Conservation (phyloP, 2,113 vertebrate genomes). For the Scalopus aquaticus region DNA sequence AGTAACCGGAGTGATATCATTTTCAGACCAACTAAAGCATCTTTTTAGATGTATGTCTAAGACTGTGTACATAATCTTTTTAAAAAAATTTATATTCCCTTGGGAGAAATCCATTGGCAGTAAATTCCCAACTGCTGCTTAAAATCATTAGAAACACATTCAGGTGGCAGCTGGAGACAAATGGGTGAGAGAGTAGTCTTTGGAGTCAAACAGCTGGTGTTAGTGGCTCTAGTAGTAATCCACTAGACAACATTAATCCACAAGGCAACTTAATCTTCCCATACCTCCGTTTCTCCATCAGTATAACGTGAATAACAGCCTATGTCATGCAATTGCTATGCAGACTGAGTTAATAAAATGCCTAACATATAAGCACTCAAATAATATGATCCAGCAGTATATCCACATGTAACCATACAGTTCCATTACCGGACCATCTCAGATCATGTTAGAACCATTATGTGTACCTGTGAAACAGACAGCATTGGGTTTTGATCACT, state of each 20-base stretch:
- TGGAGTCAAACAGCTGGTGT: background rate
- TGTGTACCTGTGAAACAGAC: rapidly evolving
- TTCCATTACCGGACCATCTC: background rate
- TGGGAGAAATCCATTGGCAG: background rate
- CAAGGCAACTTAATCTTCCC: background rate
- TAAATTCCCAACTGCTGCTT: background rate
- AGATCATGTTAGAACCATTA: background rate
- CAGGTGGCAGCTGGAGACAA: background rate
- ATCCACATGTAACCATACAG: background rate
- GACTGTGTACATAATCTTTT: background rate
- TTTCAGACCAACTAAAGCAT: background rate
- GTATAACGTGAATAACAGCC: background rate
- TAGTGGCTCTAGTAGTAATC: background rate
- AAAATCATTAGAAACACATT: background rate
- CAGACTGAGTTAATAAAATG: background rate
- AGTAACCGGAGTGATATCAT: background rate
- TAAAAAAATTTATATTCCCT: background rate
- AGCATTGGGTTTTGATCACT: background rate
- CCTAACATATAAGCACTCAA: background rate
- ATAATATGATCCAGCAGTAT: background rate
- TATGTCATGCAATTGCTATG: background rate
- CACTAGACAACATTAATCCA: background rate
- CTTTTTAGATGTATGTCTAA: background rate
- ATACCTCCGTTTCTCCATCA: background rate
- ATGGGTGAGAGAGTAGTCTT: background rate